Evolutionary conservation across 2,797 vertebrate genomes (phyloP), one percentile per base, ranked within the genome.

Genomic region (Florisuga fusca): DNA sequence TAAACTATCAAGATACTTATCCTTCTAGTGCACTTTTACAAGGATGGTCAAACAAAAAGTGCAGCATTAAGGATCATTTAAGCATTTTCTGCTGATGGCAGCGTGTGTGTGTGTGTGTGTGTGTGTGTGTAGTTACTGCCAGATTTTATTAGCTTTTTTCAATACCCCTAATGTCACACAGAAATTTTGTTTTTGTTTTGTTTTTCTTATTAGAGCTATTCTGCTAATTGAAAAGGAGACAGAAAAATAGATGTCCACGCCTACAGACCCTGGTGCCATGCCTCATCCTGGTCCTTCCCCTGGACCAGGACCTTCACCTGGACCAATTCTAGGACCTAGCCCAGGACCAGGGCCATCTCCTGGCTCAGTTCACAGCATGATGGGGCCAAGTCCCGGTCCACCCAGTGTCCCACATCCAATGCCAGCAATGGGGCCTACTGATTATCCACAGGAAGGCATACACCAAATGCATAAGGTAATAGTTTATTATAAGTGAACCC

Each of bases 321-420:
- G 99, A 89, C 99, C 99, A 38, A 99, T 99, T 96, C 96, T 99
- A 59, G 99, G 99, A 75, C 99, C 99, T 48, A 99, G 99, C 87
- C 99, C 99, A 74, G 99, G 99, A 94, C 99, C 99, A 10, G 99
- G 99, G 13, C 99, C 99, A 3, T 99, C 99, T 87, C 99, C 99
- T 26, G 98, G 99, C 91, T 99, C 99, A 27, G 99, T 99, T 81
- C 99, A 99, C 97, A 99, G 99, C 87, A 99, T 99, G 99, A 99
- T 99, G 99, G 99, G 99, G 84, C 99, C 99, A n/a, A 99, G 99
- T 94, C 99, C 99, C 43, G 99, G 99, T 87, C 99, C 99, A 0
- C 99, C 99, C 21, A 99, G 98, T 25, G 98, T 99, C 48, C 97
- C 98, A 0, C 99, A 99, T 78, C 94, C 98, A 66, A 98, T 99